Percentiles rank a stretch among this genome's conserved stretches.
These are phyloP conservation scores for Porphyrio hochstetteri DNA, from an alignment of 2,113 vertebrate species.

Conservation along the genomic window DNA sequence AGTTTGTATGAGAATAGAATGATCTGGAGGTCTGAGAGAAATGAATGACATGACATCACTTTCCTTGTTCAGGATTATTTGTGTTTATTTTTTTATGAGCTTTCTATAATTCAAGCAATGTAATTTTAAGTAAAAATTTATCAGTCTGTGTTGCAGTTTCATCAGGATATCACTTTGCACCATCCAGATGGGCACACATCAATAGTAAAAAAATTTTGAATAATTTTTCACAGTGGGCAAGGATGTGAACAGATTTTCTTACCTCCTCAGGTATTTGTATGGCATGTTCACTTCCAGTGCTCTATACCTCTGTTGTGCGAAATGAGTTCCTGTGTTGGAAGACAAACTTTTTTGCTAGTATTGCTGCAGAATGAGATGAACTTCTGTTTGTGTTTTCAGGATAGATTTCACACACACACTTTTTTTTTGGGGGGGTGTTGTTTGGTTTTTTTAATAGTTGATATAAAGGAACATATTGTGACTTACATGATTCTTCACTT, in stretches of 20 bases:
- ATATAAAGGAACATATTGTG: not conserved
- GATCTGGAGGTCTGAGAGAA: not conserved
- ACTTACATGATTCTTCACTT: not conserved
- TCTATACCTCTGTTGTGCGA: not conserved
- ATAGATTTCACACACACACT: too few relatives aligned
- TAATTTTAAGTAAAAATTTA: not conserved
- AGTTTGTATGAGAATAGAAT: not conserved
- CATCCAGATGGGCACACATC: not conserved
- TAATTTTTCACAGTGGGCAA: not conserved
- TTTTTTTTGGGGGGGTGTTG: not conserved
- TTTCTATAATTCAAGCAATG: not conserved
- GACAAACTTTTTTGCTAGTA: not conserved
- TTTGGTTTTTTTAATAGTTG: not conserved
- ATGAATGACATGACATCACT: not conserved
- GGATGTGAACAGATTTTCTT: not conserved
- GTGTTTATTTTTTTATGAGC: not conserved
- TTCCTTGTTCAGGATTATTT: not conserved
- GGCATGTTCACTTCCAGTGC: not conserved
- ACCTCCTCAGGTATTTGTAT: not conserved
- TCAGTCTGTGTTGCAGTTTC: not conserved
- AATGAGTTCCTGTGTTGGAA: not conserved
- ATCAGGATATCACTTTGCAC: not conserved
- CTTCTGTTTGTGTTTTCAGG: not conserved
- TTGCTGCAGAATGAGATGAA: not conserved
- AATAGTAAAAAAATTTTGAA: not conserved